Evolutionary conservation across 2,113 vertebrate species (phyloP).

Genomic region (Melospiza georgiana): DNA sequence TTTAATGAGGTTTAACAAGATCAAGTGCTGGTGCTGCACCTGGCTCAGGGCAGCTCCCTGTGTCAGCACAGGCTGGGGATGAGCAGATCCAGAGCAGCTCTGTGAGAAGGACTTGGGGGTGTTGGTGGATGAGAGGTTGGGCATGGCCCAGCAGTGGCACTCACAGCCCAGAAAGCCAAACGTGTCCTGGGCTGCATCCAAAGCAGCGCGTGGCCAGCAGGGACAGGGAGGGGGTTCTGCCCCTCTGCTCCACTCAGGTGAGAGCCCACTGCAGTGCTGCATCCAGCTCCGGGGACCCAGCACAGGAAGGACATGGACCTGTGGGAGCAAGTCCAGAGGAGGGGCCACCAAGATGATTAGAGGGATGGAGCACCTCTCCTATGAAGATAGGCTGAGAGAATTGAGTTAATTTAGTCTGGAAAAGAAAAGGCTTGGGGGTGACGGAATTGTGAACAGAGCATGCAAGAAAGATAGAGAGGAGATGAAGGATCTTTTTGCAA

Average conservation of each 20-base stretch:
- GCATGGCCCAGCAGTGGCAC: not conserved
- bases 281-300: not conserved
- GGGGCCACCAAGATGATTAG: not conserved
- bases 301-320: not conserved
- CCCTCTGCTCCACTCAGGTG: not conserved
- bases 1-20: not conserved
- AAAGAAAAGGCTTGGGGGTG: not conserved
- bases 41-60: fast-evolving
- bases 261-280: fast-evolving
- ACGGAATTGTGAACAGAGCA: not conserved
- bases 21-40: not conserved
- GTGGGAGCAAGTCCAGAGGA: not conserved
- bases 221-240: fast-evolving
- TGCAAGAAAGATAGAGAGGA: not conserved
- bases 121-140: fast-evolving
- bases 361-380: not conserved
- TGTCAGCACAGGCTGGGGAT: not conserved
- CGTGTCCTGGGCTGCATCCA: not conserved
- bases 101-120: not conserved
- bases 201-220: fast-evolving
- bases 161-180: not conserved
- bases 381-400: not conserved
- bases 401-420: not conserved
- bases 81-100: not conserved
- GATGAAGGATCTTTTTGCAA: not conserved